phyloP scores from a whole-genome alignment of 2,113 vertebrate genomes.

The Arizona elegans region DNA sequence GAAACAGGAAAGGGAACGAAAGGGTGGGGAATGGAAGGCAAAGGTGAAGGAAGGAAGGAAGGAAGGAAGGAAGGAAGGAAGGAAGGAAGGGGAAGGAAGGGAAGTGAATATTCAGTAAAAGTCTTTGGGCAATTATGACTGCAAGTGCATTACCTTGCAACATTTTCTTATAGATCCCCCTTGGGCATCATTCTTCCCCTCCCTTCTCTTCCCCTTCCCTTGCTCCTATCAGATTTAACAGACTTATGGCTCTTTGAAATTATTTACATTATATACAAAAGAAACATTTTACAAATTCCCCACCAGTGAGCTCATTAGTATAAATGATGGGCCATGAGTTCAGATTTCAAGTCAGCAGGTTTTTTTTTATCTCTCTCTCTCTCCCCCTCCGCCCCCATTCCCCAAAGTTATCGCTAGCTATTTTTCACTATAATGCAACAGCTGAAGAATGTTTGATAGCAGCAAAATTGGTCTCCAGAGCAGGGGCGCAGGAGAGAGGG shows the following conservation, averaged over 20 bases:
- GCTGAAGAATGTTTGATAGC: constrained; percentile 10
- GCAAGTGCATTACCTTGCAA: neutral
- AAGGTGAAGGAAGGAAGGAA: too few species aligned
- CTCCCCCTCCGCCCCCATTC: neutral
- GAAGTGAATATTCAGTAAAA: neutral
- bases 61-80: too few species aligned
- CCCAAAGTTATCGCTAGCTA: constrained; percentile 12
- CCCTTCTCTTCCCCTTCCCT: neutral
- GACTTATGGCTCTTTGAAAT: neutral
- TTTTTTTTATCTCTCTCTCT: neutral
- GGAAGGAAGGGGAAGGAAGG: neutral
- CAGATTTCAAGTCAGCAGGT: constrained; percentile 15
- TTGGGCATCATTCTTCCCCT: neutral
- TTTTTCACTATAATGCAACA: constrained; percentile 26
- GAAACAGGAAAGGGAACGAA: too few species aligned
- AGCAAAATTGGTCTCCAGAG: constrained; percentile 20
- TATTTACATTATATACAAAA: neutral
- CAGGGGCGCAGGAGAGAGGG: neutral
- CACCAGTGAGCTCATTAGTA: constrained; percentile 30
- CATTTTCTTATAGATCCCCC: neutral
- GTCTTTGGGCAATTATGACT: neutral
- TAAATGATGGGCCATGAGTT: constrained; percentile 26
- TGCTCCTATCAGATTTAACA: neutral
- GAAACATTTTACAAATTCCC: constrained; percentile 12
- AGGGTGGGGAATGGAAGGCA: neutral